These are phyloP conservation scores for Oscarella lobularis DNA, from an alignment of 37 sponge, comb jelly and placozoan species.

Conservation along the genomic window DNA sequence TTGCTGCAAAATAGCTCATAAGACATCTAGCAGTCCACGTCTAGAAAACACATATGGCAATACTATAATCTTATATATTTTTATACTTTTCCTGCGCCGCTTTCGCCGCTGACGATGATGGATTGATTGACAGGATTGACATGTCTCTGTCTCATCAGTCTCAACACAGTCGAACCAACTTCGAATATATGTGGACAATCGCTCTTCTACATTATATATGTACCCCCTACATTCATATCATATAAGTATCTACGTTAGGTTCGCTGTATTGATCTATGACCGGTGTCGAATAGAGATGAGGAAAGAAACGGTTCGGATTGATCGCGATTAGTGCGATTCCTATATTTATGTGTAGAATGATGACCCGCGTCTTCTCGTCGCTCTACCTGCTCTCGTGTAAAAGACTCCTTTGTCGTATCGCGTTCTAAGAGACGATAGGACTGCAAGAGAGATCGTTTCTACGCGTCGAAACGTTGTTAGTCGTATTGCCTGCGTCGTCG, in stretches of 20 bases:
- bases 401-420: background rate
- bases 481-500: background rate
- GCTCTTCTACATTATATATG: too few species aligned
- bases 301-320: background rate
- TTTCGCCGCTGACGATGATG: slow-evolving; percentile 7
- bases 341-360: background rate
- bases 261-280: background rate
- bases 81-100: slow-evolving; percentile 9
- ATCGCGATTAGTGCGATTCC: background rate
- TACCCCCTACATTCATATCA: too few species aligned
- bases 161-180: background rate
- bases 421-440: background rate
- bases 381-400: background rate
- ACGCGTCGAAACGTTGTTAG: background rate
- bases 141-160: background rate
- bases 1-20: background rate
- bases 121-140: slow-evolving; percentile 1
- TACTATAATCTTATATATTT: background rate
- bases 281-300: background rate
- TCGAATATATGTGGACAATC: slow-evolving; percentile 4
- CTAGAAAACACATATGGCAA: background rate
- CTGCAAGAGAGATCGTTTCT: background rate
- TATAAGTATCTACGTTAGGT: background rate
- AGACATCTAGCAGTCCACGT: background rate
- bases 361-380: background rate